Base-by-base conservation (phyloP, 2,113 vertebrate species). In the Odontesthes bonariensis region DNA sequence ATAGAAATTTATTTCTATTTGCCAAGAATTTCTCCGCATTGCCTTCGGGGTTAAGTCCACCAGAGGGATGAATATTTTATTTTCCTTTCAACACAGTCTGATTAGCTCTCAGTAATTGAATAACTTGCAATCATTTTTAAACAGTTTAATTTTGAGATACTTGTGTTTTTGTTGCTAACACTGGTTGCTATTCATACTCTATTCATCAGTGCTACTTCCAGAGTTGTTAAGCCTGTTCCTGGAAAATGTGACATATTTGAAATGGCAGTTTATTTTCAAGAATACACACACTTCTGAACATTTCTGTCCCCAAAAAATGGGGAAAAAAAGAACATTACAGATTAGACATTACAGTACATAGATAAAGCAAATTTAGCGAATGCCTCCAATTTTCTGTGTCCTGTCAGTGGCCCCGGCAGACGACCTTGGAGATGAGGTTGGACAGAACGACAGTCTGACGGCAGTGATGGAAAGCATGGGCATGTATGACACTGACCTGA, bases 401-500 rank as follows among this genome's bases (percentile, higher is more conserved):
- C 19, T 17, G 1, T 31, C 46, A 92, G 88, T 78, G 47, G 58
- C 72, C 63, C 75, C 58, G 38, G 76, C 58, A 1, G 80, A 87
- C 3, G 89, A 90, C 38, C 31, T 75, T 0, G 65, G 51, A 16
- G 87, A 89, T 2, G 90, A 91, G 31, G 69, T 57, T 6, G 84
- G 69, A 22, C 91, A 94, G 70, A 92, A 81, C 0, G 83, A 93
- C 53, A 92, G 92, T 49, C 22, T 94, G 87, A 93, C 91, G 33
- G 93, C 94, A 27, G n/a, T 95, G 54, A 95, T 95, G 76, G 91
- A 95, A 81, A 92, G 87, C 75, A 94, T 95, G 70, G 94, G 93
- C 35, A 94, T 95, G 78, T 95, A 92, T 5, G 94, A 97, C 78
- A 91, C 93, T 14, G 96, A 97, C 70, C 83, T 97, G 83, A 88